Evolutionary conservation across 1,140 invertebrate genomes (phyloP).

Genomic region (Trypoxylus dichotomus): DNA sequence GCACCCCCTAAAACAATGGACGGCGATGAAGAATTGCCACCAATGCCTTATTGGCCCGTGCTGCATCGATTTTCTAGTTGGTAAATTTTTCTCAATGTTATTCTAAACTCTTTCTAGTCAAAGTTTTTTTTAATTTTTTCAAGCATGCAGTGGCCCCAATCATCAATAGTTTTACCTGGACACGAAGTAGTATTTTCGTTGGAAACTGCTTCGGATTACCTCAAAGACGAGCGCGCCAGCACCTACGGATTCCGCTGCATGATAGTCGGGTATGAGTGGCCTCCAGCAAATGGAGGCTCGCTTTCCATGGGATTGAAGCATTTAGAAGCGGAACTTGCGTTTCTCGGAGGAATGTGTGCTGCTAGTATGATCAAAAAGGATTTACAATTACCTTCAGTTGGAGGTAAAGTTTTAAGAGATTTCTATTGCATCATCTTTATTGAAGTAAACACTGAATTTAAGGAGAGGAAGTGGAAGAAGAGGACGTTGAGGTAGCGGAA

Average conservation of each 20-base stretch:
- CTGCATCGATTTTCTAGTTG: slow-evolving; percentile 64
- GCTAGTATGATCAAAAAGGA: slow-evolving; percentile 87
- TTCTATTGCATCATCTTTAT: neutral
- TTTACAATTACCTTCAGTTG: slow-evolving; percentile 70
- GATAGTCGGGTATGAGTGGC: slow-evolving; percentile 90
- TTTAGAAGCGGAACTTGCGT: slow-evolving; percentile 88
- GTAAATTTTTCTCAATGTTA: neutral
- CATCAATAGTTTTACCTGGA: slow-evolving; percentile 85
- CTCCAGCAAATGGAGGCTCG: slow-evolving; percentile 34
- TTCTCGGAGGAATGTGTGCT: slow-evolving; percentile 88
- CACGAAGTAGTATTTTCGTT: slow-evolving; percentile 93
- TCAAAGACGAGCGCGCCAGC: slow-evolving; percentile 84
- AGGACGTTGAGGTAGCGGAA: slow-evolving; percentile 72
- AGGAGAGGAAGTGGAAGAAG: slow-evolving; percentile 67
- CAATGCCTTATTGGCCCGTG: slow-evolving; percentile 68
- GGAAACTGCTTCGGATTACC: slow-evolving; percentile 93
- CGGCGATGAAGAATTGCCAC: slow-evolving; percentile 45
- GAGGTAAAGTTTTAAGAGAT: slow-evolving; percentile 54
- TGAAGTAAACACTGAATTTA: neutral
- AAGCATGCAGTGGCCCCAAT: slow-evolving; percentile 84
- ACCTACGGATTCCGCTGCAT: slow-evolving; percentile 92
- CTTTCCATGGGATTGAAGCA: slow-evolving; percentile 64
- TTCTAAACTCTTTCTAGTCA: neutral
- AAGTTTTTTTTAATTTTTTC: slow-evolving; percentile 40
- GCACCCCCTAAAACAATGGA: slow-evolving; percentile 20